Conservation (phyloP, 2,888 invertebrate genomes). For the Eulithis testata region DNA sequence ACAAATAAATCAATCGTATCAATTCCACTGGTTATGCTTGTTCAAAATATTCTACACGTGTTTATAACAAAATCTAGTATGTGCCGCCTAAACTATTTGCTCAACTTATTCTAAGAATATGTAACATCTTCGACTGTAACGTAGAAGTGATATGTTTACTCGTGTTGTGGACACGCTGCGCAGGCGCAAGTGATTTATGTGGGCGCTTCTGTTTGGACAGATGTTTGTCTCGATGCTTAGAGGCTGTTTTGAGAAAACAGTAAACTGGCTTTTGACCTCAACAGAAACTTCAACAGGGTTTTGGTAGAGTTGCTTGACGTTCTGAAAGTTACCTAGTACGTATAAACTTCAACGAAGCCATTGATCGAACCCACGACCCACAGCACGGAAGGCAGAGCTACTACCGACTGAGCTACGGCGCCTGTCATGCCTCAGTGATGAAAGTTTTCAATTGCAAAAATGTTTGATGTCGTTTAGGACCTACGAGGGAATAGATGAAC, state of each 20-base stretch:
- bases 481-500: no score
- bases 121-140: conserved; percentile 41
- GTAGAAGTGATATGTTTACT: conserved; percentile 43
- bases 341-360: no score
- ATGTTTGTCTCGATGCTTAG: conserved; percentile 42
- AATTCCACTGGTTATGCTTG: no score
- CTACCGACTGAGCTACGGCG: no score
- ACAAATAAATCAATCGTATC: no score
- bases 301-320: no score
- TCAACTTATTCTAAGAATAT: conserved; percentile 44
- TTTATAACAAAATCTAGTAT: conserved; percentile 10
- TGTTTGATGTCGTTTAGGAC: no score
- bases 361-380: no score
- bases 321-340: no score
- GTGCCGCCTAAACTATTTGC: conserved; percentile 32
- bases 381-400: no score
- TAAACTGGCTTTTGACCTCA: conserved; percentile 33
- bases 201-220: conserved; percentile 51
- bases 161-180: conserved; percentile 25
- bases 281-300: not conserved
- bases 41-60: conserved; percentile 1
- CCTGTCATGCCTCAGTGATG: no score
- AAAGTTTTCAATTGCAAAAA: no score
- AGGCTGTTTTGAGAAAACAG: conserved; percentile 32
- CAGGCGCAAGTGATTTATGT: conserved; percentile 44